A percentile compares a stretch with the other conserved stretches of the same genome.
phyloP scores from a whole-genome alignment of 2,888 invertebrate genomes.

The Tinea trinotella region DNA sequence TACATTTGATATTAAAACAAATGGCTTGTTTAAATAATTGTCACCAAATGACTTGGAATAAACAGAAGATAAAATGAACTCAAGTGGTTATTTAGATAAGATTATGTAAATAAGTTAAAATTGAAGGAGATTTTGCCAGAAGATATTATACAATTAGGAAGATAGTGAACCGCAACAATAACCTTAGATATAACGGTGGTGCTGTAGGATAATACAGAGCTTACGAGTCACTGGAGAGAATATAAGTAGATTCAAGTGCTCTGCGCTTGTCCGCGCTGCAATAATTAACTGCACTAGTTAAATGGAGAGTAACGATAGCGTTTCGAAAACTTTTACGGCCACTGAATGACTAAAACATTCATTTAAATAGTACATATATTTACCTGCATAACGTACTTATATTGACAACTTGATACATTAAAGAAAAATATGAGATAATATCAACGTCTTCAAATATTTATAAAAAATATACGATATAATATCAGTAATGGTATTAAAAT shows the following conservation, averaged over 20 bases:
- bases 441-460: too few species aligned
- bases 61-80: too few species aligned
- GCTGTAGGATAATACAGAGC: background rate
- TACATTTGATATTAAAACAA: too few species aligned
- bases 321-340: conserved; percentile 16
- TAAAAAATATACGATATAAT: too few species aligned
- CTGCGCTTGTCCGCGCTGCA: conserved; percentile 23
- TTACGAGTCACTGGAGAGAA: conserved; percentile 3
- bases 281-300: conserved; percentile 20
- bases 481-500: too few species aligned
- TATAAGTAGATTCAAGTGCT: background rate
- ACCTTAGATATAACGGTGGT: background rate
- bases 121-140: background rate
- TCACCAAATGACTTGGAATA: too few species aligned
- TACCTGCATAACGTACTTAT: background rate
- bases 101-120: too few species aligned
- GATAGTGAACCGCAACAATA: background rate
- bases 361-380: background rate
- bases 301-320: conserved; percentile 21
- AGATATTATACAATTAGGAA: background rate
- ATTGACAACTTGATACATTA: too few species aligned
- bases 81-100: background rate
- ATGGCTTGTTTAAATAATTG: background rate
- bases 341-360: background rate
- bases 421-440: too few species aligned